phyloP scores from a whole-genome alignment of 2,113 vertebrate genomes.

The Lepisosteus oculatus region DNA sequence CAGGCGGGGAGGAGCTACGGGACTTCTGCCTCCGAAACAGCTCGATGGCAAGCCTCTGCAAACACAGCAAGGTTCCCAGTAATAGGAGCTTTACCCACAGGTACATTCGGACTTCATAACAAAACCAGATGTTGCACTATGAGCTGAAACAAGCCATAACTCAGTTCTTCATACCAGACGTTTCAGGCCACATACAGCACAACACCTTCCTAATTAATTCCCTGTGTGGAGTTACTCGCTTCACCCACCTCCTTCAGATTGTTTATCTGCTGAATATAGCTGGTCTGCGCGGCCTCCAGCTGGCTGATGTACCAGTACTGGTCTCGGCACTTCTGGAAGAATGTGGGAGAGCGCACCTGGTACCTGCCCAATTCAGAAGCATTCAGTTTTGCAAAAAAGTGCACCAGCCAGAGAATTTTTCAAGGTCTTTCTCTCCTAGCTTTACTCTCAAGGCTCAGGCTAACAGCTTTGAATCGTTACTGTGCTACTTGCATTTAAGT shows the following conservation, averaged over 20 bases:
- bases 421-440: no score
- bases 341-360: constrained; percentile 95
- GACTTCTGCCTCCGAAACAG: constrained; percentile 88
- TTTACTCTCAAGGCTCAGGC: no score
- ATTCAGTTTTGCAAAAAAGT: neutral
- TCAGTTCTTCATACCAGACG: neutral
- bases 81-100: no score
- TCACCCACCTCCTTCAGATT: constrained; percentile 91
- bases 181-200: neutral
- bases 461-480: no score
- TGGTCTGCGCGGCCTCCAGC: constrained; percentile 87
- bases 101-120: no score
- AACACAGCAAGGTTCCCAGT: constrained; percentile 30
- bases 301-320: constrained; percentile 98
- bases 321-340: constrained; percentile 97
- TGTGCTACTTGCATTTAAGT: no score
- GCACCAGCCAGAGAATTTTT: neutral
- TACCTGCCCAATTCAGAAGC: constrained; percentile 65
- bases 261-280: constrained; percentile 95
- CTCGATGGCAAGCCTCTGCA: constrained; percentile 88
- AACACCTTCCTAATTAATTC: neutral
- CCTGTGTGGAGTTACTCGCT: neutral
- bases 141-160: neutral
- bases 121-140: no score
- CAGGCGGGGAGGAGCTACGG: constrained; percentile 85